These are phyloP conservation scores for Pygmarrhopalites habei DNA, from an alignment of 1,140 invertebrate species.

Conservation along the genomic window DNA sequence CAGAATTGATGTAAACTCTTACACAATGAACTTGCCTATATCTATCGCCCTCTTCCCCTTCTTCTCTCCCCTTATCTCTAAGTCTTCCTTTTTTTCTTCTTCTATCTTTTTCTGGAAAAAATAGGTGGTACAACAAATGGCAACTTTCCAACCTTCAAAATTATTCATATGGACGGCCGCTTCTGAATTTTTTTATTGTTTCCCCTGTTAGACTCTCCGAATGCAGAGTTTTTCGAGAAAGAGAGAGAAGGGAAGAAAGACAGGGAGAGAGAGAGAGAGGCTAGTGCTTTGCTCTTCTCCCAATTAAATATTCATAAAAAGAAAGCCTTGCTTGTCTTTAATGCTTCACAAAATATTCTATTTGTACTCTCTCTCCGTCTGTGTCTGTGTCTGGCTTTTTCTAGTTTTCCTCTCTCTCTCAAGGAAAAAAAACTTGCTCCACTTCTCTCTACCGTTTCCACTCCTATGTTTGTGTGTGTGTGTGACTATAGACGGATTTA, in stretches of 20 bases:
- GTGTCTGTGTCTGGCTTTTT: neutral
- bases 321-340: neutral
- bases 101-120: neutral
- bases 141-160: slow-evolving; percentile 14
- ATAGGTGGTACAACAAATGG: neutral
- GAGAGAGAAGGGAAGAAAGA: neutral
- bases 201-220: neutral
- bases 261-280: neutral
- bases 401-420: too few relatives aligned
- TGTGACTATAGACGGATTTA: neutral
- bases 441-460: neutral
- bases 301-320: slow-evolving; percentile 21
- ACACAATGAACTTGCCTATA: too few relatives aligned
- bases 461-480: neutral
- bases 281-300: neutral
- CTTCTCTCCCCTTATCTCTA: too few relatives aligned
- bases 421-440: neutral
- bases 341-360: neutral
- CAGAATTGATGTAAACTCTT: too few relatives aligned
- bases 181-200: slow-evolving; percentile 27
- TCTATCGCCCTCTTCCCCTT: too few relatives aligned
- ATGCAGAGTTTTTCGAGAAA: neutral
- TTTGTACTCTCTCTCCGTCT: neutral
- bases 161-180: slow-evolving; percentile 24
- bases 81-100: too few relatives aligned